Evolutionary conservation across 2,797 vertebrate species (phyloP), one percentile per base, ranked within the genome.

Genomic region (Iguana delicatissima): DNA sequence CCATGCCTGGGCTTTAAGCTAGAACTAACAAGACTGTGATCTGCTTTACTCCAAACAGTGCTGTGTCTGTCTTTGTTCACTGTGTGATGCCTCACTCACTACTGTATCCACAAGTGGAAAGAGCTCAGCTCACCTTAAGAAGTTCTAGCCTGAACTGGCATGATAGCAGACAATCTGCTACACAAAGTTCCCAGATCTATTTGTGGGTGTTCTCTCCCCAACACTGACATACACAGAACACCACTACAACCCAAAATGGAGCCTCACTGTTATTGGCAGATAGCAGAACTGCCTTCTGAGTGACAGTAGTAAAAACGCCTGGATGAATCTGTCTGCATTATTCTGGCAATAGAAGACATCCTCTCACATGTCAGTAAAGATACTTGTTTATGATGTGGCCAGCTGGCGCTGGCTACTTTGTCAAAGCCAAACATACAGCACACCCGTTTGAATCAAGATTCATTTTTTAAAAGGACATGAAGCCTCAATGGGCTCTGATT

Each of bases 401-500:
- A 73, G 84, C 62, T 85, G 89, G 52, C 52, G 42, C 76, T 24
- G 29, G 46, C 50, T 18, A 69, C 69, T 72, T 73, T 72, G 38
- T 20, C 46, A 52, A 86, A n/a, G 52, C 26, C 26, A 80, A 85
- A 20, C 22, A 26, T 42, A 72, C 16, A 46, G 35, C 62, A 22
- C 64, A 57, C n/a, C 76, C 52, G 6, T 80, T 86, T 12, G 13
- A 86, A 80, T 59, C 67, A 86, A 80, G 20, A 80, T 79, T n/a
- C 50, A 6, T 73, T 50, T 57, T 46, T 50, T n/a, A 22, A 57
- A 57, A 72, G 46, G 64, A 57, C 64, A 59, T 59, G 50, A 73
- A 73, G 64, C 29, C 38, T 86, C 77, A 86, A 86, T 86, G 64
- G 77, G 13, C 52, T 80, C 77, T 81, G 76, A 62, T 90, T 81